These are phyloP conservation scores for Brotula barbata DNA, from an alignment of 2,797 vertebrate species.

Conservation along the genomic window DNA sequence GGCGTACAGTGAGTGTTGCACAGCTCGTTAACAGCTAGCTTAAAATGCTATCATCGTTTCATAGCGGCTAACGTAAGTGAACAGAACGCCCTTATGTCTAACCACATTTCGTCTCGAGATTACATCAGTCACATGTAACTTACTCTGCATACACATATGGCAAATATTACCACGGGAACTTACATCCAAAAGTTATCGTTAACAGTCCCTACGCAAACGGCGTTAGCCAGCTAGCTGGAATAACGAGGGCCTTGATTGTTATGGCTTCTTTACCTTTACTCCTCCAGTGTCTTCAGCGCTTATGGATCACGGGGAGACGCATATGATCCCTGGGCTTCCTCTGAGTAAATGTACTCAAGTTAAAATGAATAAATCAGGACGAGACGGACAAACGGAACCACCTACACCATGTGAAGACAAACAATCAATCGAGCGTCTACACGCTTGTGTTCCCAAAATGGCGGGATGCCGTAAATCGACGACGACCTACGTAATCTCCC, in stretches of 20 bases:
- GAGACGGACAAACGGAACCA: fast-evolving
- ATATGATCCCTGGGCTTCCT: neutral
- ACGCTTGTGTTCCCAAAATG: slow-evolving; percentile 68
- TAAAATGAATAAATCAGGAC: fast-evolving
- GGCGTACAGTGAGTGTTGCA: neutral
- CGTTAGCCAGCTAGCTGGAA: slow-evolving; percentile 25
- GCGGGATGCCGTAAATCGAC: slow-evolving; percentile 67
- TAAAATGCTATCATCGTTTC: neutral
- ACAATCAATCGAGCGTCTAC: neutral
- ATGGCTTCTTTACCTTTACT: slow-evolving; percentile 66
- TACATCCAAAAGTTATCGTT: no score
- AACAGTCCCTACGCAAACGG: no score
- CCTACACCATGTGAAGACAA: neutral
- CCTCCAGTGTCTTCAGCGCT: slow-evolving; percentile 51
- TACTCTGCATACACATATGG: no score
- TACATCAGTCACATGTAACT: no score
- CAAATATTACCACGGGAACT: no score
- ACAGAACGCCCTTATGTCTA: no score
- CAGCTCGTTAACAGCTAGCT: neutral
- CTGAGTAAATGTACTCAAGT: neutral
- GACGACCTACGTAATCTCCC: slow-evolving; percentile 38
- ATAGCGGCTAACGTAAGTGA: no score
- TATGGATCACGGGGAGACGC: slow-evolving; percentile 31
- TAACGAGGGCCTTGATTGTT: slow-evolving; percentile 7
- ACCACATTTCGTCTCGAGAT: neutral